Conservation (phyloP, 2,797 vertebrate species). For the Acanthurus tractus region DNA sequence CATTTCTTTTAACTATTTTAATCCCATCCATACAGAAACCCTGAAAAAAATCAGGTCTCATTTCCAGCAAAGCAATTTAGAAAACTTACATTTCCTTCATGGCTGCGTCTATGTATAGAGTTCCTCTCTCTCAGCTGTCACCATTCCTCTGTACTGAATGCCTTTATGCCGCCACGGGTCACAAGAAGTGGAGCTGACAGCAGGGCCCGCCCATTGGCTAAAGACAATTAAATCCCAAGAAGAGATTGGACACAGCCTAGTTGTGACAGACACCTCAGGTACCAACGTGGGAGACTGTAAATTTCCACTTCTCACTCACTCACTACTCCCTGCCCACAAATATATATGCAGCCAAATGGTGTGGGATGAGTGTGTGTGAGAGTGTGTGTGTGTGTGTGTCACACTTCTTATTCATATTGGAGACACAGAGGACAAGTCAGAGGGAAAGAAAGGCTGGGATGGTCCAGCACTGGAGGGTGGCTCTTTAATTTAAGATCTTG, state of each 20-base stretch:
- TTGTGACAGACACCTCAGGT: conserved; percentile 78
- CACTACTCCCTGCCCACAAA: conserved; percentile 56
- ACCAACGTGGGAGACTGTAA: conserved; percentile 82
- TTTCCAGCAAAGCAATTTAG: conserved; percentile 41
- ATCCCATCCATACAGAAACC: not conserved
- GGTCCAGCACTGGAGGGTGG: conserved; percentile 35
- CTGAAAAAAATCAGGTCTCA: not conserved
- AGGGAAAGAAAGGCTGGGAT: conserved; percentile 37
- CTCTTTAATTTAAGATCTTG: conserved; percentile 51
- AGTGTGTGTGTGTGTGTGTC: conserved; percentile 46
- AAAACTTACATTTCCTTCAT: conserved; percentile 87
- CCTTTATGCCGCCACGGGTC: conserved; percentile 77
- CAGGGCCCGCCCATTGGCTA: conserved; percentile 77
- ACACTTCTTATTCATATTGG: conserved; percentile 65
- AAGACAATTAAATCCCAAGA: conserved; percentile 85
- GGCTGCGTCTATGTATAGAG: conserved; percentile 76
- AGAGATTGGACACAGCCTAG: conserved; percentile 77
- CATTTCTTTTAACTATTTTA: not conserved
- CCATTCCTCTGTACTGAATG: conserved; percentile 85
- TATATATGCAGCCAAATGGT: conserved; percentile 45
- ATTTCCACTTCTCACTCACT: conserved; percentile 82
- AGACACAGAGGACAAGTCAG: conserved; percentile 60
- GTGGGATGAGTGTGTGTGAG: conserved; percentile 30
- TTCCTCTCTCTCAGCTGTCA: conserved; percentile 81
- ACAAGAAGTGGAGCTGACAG: conserved; percentile 80